Conservation (phyloP, 64 coral and sea anemone genomes). For the Cladopsammia gracilis region DNA sequence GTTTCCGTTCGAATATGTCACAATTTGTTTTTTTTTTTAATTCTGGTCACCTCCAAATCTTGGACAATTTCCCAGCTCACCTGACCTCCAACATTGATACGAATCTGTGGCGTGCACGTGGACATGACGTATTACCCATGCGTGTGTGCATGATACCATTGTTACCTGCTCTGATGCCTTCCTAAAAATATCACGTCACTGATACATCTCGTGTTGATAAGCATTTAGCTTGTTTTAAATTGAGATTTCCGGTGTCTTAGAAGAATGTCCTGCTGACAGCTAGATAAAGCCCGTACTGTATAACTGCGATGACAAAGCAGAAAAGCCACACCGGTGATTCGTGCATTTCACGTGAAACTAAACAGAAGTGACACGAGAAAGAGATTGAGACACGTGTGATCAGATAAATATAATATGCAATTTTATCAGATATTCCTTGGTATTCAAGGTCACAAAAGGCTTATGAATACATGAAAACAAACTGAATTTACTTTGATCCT, state of each 20-base stretch:
- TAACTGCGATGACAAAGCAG: no score
- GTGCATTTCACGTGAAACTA: background rate
- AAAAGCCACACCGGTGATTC: background rate
- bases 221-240: background rate
- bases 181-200: background rate
- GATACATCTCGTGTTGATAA: background rate
- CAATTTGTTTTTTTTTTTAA: background rate
- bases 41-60: background rate
- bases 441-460: no score
- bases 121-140: background rate
- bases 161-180: background rate
- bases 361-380: background rate
- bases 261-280: background rate
- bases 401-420: no score
- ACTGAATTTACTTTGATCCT: no score
- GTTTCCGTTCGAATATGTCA: background rate
- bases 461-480: no score
- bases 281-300: background rate
- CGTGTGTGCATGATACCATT: background rate
- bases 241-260: constrained; percentile 13
- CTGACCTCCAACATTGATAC: constrained; percentile 17
- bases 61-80: constrained; percentile 8
- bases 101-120: background rate
- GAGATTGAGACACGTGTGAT: background rate
- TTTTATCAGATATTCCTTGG: no score